These are phyloP conservation scores for Bradypodion ventrale DNA, from an alignment of 2,797 vertebrate genomes.

Conservation along the genomic window DNA sequence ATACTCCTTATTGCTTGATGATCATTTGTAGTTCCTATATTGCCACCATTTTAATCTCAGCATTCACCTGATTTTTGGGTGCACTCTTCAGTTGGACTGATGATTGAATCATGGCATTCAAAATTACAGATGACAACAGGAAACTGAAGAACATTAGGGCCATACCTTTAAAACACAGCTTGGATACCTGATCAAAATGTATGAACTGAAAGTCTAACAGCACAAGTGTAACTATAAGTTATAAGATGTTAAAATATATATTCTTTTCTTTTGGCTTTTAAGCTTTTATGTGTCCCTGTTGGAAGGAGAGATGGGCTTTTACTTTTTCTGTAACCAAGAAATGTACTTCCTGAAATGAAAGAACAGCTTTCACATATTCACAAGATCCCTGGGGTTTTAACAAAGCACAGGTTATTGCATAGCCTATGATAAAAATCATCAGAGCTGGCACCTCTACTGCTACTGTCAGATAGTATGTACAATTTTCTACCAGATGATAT, in stretches of 20 bases:
- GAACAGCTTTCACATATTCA: background rate
- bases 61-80: too few species aligned
- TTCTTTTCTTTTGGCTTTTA: background rate
- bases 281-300: background rate
- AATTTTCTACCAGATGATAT: constrained; percentile 23
- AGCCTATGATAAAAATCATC: constrained; percentile 19
- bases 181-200: background rate
- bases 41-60: too few species aligned
- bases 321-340: constrained; percentile 11
- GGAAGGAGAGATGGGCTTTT: background rate
- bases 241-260: background rate
- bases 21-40: too few species aligned
- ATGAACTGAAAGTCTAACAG: constrained; percentile 3
- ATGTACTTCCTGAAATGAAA: constrained; percentile 22
- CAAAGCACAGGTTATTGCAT: constrained; percentile 35
- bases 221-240: background rate
- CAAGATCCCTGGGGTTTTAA: constrained; percentile 4
- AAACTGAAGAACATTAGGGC: background rate
- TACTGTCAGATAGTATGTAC: constrained; percentile 5
- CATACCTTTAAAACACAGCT: background rate
- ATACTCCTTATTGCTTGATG: too few species aligned
- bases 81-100: too few species aligned
- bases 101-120: too few species aligned
- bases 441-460: constrained; percentile 12
- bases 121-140: background rate